Percentiles rank a stretch among this genome's conserved stretches.
Conservation (phyloP, 1,140 invertebrate genomes). For the Coenobita brevimanus region DNA sequence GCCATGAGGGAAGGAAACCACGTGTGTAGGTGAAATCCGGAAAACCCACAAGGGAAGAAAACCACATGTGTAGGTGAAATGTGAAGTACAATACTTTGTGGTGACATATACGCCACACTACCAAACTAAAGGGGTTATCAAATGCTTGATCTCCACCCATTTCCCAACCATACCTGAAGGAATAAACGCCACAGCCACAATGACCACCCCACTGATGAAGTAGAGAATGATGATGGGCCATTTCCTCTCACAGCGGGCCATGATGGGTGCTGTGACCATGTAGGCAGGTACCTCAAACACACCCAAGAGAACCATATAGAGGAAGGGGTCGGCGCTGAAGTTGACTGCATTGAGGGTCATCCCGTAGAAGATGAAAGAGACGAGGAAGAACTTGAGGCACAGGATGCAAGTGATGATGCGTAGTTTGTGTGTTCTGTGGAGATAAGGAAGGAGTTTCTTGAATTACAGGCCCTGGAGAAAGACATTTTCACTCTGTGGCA, state of each 20-base stretch:
- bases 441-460: too few relatives aligned
- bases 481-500: too few relatives aligned
- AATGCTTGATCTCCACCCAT: too few relatives aligned
- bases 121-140: too few relatives aligned
- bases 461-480: too few relatives aligned
- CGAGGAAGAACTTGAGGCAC: constrained; percentile 83
- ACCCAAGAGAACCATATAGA: constrained; percentile 29
- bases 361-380: constrained; percentile 81
- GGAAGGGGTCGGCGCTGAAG: constrained; percentile 45
- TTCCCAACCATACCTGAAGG: too few relatives aligned
- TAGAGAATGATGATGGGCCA: constrained; percentile 14
- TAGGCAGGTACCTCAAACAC: constrained; percentile 43
- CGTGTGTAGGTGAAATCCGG: too few relatives aligned
- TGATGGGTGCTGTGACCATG: constrained; percentile 29
- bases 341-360: constrained; percentile 78
- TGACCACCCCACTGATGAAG: constrained; percentile 31
- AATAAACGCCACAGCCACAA: constrained; percentile 37
- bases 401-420: constrained; percentile 82
- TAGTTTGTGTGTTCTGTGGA: constrained; percentile 79
- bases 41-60: too few relatives aligned
- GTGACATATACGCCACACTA: too few relatives aligned
- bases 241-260: constrained; percentile 35
- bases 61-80: too few relatives aligned
- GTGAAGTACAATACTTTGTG: too few relatives aligned
- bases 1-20: too few relatives aligned